A percentile compares a stretch with the other conserved stretches of the same genome.
These are phyloP conservation scores for Amniataba percoides DNA, from an alignment of 2,797 vertebrate species.

Conservation along the genomic window DNA sequence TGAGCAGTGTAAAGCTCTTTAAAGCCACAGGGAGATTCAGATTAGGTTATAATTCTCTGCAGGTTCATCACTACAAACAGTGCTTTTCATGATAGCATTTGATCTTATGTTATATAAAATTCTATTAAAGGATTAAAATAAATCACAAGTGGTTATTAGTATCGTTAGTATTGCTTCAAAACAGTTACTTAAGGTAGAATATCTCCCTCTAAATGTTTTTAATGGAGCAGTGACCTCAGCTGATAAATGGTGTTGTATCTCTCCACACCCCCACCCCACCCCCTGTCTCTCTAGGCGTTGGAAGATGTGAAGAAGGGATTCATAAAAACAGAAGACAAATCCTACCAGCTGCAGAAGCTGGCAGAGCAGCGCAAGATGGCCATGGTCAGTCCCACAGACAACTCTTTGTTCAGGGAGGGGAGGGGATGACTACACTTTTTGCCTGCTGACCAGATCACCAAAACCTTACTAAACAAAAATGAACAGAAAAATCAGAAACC, in stretches of 20 bases:
- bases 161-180: slow-evolving; percentile 3
- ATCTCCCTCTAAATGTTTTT: neutral
- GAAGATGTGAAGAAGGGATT: slow-evolving; percentile 98
- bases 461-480: slow-evolving; percentile 57
- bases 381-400: slow-evolving; percentile 90
- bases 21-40: neutral
- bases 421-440: slow-evolving; percentile 53
- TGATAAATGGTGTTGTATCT: slow-evolving; percentile 51
- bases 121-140: neutral
- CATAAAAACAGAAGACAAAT: slow-evolving; percentile 97
- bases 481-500: slow-evolving; percentile 29
- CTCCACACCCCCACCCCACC: slow-evolving; percentile 6
- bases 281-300: slow-evolving; percentile 80
- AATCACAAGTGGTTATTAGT: neutral
- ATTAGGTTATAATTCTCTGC: neutral
- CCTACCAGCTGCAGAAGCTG: slow-evolving; percentile 97
- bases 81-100: neutral
- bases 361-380: slow-evolving; percentile 98
- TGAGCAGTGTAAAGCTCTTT: neutral
- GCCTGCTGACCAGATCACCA: slow-evolving; percentile 66
- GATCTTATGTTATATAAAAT: neutral
- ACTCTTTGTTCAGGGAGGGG: slow-evolving; percentile 75
- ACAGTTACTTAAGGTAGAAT: neutral
- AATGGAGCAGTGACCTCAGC: slow-evolving; percentile 2
- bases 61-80: neutral